phyloP scores from a whole-genome alignment of 2,888 invertebrate species.

The Plutella xylostella region DNA sequence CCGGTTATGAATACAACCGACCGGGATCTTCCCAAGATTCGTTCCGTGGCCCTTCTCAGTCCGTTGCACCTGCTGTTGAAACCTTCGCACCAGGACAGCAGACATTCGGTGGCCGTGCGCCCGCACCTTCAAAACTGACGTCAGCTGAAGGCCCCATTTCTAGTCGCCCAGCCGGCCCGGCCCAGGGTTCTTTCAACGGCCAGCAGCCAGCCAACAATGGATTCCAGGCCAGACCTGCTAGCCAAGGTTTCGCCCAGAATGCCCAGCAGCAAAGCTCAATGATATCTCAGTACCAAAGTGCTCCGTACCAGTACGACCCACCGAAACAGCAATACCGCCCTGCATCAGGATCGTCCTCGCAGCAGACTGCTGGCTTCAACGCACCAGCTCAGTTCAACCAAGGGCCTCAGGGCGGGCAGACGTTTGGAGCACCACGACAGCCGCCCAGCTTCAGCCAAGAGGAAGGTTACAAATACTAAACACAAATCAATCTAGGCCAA shows the following conservation, averaged over 20 bases:
- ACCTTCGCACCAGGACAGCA: too few relatives aligned
- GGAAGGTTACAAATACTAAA: constrained; percentile 57
- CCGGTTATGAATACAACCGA: constrained; percentile 17
- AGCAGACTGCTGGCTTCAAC: background rate
- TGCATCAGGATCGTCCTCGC: background rate
- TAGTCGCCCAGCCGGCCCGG: background rate
- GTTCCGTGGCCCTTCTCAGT: background rate
- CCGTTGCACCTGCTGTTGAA: background rate
- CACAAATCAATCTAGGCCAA: too few relatives aligned
- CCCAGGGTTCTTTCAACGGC: background rate
- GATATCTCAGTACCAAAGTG: constrained; percentile 19
- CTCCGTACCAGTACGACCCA: constrained; percentile 30
- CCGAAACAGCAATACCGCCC: constrained; percentile 19
- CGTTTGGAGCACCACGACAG: constrained; percentile 48
- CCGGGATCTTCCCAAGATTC: constrained; percentile 18
- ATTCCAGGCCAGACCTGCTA: background rate
- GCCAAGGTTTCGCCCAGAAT: constrained; percentile 13
- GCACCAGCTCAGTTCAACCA: constrained; percentile 5
- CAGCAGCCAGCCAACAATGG: background rate
- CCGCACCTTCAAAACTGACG: background rate
- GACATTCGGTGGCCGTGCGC: background rate
- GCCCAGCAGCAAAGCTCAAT: too few relatives aligned
- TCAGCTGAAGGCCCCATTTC: too few relatives aligned
- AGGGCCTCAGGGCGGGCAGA: constrained; percentile 7
- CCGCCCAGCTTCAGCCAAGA: constrained; percentile 54